Evolutionary conservation across 2,888 invertebrate genomes (phyloP), one percentile per base, ranked within the genome.

Genomic region (Odontothrips loti): DNA sequence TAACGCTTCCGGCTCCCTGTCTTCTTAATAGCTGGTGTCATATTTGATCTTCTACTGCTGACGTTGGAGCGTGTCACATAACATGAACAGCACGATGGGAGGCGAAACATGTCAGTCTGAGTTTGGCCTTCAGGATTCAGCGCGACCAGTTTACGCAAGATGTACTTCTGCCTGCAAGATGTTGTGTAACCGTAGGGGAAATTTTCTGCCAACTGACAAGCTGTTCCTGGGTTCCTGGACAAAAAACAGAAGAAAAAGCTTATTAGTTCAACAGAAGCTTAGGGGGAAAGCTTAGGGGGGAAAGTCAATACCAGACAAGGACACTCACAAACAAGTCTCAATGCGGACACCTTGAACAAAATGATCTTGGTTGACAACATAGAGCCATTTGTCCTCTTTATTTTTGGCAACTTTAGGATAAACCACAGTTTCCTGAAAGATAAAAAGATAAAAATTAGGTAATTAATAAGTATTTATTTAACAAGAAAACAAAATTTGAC

Each of bases 71-170:
- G 8, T 83, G 80, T 86, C 34, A 89, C 84, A 79, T 89, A 88
- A 85, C 95, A 95, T 80, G 93, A 91, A 86, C 95, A 95, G 84
- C 94, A 94, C 34, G 93, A 92, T 0, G 95, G 95, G 80, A 95
- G 87, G 84, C 89, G 88, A 83, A 94, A 91, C 15, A 87, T 86
- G 82, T 90, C 91, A 27, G 89, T 87, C 17, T 87, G 84, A 1
- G 90, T 85, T 11, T 87, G 85, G 0, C 89, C 90, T 15, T 87
- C 86, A 0, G 87, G 85, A 79, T 87, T 88, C 0, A 93, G 84
- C 0, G 92, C 90, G 27, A 91, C 85, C 82, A 92, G 84, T 83
- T 90, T 88, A 68, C 90, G 86, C 83, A 89, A 89, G 68, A 90
- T 89, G 85, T 87, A 91, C 85, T 91, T 91, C 86, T 93, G 93